Percentiles rank a stretch among this genome's conserved stretches.
These are phyloP conservation scores for Pteronotus mesoamericanus DNA, from an alignment of 2,797 vertebrate species.

Conservation along the genomic window DNA sequence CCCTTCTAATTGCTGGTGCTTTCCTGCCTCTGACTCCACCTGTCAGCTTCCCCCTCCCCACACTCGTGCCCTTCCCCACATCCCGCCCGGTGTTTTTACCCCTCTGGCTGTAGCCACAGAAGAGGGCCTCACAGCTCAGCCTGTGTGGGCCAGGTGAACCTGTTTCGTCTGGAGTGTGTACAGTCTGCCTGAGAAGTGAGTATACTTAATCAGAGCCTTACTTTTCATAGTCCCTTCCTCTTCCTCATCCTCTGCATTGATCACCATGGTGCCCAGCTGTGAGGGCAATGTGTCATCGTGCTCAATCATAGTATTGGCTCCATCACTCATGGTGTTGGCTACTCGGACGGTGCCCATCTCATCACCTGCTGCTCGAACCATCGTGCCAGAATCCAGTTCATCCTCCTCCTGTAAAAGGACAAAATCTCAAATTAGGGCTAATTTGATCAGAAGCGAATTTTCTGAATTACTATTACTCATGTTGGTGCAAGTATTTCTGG, in stretches of 20 bases:
- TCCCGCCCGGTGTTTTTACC: neutral
- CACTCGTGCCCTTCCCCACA: neutral
- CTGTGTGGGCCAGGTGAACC: neutral
- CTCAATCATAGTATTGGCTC: conserved; percentile 88
- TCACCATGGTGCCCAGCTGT: conserved; percentile 95
- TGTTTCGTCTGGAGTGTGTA: no score
- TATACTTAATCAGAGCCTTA: conserved; percentile 78
- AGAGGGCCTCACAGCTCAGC: neutral
- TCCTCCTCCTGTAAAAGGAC: conserved; percentile 90
- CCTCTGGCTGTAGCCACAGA: neutral
- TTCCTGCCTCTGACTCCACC: neutral
- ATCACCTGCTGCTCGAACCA: conserved; percentile 88
- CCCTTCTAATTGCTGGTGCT: neutral
- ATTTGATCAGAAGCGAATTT: neutral
- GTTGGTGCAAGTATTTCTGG: neutral
- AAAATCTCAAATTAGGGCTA: neutral
- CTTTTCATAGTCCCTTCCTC: conserved; percentile 97
- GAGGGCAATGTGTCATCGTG: conserved; percentile 88
- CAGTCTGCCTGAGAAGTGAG: neutral
- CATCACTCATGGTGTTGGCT: conserved; percentile 83
- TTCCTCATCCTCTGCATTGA: conserved; percentile 90
- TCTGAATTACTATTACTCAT: neutral
- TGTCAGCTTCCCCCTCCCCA: neutral
- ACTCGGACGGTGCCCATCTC: conserved; percentile 88
- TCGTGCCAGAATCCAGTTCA: conserved; percentile 92